Evolutionary conservation across 2,113 vertebrate species (phyloP), one percentile per base, ranked within the genome.

Genomic region (Isichthys henryi): DNA sequence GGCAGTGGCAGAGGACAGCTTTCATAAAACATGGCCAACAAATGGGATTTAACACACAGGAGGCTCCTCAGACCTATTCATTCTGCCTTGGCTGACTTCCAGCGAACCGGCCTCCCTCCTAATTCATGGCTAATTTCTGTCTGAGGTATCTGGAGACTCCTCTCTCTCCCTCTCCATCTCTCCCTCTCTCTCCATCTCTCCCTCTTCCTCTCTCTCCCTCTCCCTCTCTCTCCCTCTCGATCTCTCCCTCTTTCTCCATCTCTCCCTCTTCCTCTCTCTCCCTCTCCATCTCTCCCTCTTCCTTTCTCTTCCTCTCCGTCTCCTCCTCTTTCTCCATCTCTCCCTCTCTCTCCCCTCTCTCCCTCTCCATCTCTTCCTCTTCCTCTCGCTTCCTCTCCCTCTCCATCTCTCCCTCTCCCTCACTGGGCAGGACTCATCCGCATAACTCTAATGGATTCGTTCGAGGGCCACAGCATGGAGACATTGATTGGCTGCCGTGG

Each of bases 51-150:
- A 97, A 97, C 96, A 96, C 97, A 97, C 97, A 93, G 94, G 97
- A 97, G 96, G 96, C 95, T 96, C 95, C 95, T 96, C 97, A 96
- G 96, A 96, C 97, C 97, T 97, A 97, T 98, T 98, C 97, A 97
- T 98, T 98, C 96, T 94, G 94, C 91, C 94, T 94, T 98, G 97
- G 97, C 97, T 94, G 92, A 91, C 94, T 93, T 97, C 97, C 97
- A 98, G 96, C 93, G 96, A 96, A 96, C 93, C 95, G 93, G 96
- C 95, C 95, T 96, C 96, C 95, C 96, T 95, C 94, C 95, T 97
- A 98, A 97, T 98, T 98, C 97, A 96, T 95, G 96, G 96, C 96
- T 98, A 98, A 98, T 98, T 98, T 98, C 96, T 98, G 96, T 97
- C 97, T 95, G 94, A 94, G 96, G 96, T 97, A 97, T 96, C 97